Evolutionary conservation across 2,113 vertebrate species (phyloP), one percentile per base, ranked within the genome.

Genomic region (Tympanuchus pallidicinctus): DNA sequence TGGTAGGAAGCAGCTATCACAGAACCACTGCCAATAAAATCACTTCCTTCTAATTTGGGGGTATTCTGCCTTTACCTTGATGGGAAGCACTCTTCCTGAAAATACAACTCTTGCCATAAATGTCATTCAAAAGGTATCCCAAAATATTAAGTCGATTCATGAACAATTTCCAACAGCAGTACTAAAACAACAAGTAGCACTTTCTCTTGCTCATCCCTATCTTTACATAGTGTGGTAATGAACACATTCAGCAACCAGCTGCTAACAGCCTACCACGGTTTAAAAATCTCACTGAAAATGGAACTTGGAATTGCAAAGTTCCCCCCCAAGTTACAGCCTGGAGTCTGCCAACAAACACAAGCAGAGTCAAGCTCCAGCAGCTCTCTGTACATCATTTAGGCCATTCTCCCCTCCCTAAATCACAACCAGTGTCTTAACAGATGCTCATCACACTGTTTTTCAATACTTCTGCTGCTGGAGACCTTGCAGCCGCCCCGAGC

Each of bases 401-500:
- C 52, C 15, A 13, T 14, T 54, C 38, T 52, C 21, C 28, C 57
- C 22, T 45, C n/a, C 60, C 28, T 54, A 40, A 34, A 79, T 60
- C 36, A 70, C 8, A 57, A 70, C 21, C 2, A 1, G 18, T 42
- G 43, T 13, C 57, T 50, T 20, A 45, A 20, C 14, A 60, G 78
- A 59, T 10, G 45, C 52, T 36, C 24, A 7, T 47, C 65, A 60
- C 30, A 15, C n/a, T 36, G 28, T 10, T 27, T 65, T 34, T 34
- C n/a, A 71, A 52, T 8, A 50, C 50, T 45, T 50, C 43, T 45
- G 64, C 57, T 87, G 71, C 48, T 7, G 50, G 64, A 48, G 70
- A 11, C 36, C 43, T 28, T 36, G 3, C 34, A 50, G 10, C 0
- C 6, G 1, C 27, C 21, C 34, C 6, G 2, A n/a, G 63, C 56